phyloP scores from a whole-genome alignment of 2,888 invertebrate genomes.

The Eristalis intricaria region DNA sequence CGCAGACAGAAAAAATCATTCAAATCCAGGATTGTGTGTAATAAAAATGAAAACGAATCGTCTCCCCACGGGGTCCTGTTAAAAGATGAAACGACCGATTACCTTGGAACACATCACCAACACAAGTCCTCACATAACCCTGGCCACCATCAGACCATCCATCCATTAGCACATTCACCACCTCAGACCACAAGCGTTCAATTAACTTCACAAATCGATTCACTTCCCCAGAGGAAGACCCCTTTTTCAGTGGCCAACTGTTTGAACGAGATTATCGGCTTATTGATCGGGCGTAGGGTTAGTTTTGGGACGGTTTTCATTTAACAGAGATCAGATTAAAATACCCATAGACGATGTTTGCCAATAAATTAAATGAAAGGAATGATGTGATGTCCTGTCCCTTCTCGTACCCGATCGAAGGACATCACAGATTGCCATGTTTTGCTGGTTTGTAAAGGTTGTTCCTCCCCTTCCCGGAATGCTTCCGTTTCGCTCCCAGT shows the following conservation, averaged over 20 bases:
- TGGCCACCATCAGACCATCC: background rate
- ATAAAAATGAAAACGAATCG: background rate
- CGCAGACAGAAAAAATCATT: background rate
- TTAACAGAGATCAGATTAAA: conserved; percentile 21
- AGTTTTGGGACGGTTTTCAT: conserved; percentile 15
- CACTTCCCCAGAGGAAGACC: background rate
- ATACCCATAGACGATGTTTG: conserved; percentile 5
- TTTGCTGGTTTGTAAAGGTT: background rate
- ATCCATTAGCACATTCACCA: background rate
- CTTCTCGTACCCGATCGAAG: background rate
- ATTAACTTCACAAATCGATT: conserved; percentile 45
- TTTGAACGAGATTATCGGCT: conserved; percentile 18
- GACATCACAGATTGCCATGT: background rate
- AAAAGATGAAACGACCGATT: background rate
- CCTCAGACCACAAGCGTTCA: conserved; percentile 16
- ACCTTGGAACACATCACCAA: background rate
- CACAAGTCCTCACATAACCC: background rate
- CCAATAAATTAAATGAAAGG: conserved; percentile 7
- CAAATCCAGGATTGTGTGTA: background rate
- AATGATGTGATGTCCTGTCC: background rate
- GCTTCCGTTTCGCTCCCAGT: background rate
- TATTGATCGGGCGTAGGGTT: conserved; percentile 21
- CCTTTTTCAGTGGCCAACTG: background rate
- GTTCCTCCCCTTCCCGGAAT: background rate
- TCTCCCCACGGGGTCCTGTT: background rate